Conservation (phyloP, 1,140 invertebrate genomes). For the Diorhabda carinulata region DNA sequence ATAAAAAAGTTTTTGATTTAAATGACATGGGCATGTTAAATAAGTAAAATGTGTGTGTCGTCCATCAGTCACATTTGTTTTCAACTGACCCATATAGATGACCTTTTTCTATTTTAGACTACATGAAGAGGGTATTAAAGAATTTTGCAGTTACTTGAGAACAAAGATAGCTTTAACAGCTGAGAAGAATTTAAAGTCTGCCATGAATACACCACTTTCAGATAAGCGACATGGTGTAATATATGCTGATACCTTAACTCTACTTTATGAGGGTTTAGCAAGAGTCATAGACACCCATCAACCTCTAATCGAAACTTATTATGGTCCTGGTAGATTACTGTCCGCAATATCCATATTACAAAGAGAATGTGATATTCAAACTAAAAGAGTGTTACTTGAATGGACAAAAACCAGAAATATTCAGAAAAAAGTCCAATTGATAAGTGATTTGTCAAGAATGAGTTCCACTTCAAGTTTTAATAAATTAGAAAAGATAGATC, state of each 20-base stretch:
- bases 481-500: constrained; percentile 63
- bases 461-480: constrained; percentile 45
- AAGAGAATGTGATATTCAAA: constrained; percentile 80
- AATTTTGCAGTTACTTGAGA: constrained; percentile 89
- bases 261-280: constrained; percentile 87
- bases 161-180: constrained; percentile 72
- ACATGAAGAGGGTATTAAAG: constrained; percentile 84
- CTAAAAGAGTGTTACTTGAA: constrained; percentile 66
- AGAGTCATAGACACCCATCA: constrained; percentile 86
- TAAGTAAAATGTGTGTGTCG: too few relatives aligned
- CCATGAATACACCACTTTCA: constrained; percentile 58
- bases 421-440: constrained; percentile 61
- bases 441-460: constrained; percentile 53
- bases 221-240: constrained; percentile 73
- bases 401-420: constrained; percentile 74
- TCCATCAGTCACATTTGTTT: too few relatives aligned
- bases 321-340: constrained; percentile 77
- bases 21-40: too few relatives aligned
- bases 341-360: constrained; percentile 71
- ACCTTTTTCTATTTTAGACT: constrained; percentile 47
- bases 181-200: constrained; percentile 67
- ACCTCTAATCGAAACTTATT: constrained; percentile 90
- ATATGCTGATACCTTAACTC: constrained; percentile 77
- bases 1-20: too few relatives aligned
- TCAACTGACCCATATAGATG: too few relatives aligned